phyloP scores from a whole-genome alignment of 2,888 invertebrate species.

The Nomada fucata region DNA sequence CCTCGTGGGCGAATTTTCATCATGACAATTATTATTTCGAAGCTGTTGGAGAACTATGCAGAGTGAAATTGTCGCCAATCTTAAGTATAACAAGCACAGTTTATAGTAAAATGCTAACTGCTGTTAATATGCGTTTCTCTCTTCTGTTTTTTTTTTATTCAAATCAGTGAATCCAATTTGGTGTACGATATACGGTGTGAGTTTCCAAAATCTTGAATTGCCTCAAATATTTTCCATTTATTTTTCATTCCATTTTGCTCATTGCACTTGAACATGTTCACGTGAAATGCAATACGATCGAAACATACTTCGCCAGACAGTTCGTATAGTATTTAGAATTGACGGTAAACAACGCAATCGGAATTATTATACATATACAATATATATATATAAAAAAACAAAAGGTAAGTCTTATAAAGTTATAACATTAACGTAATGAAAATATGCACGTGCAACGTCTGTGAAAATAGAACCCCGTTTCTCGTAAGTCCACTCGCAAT shows the following conservation, averaged over 20 bases:
- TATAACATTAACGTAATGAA: neutral
- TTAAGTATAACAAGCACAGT: neutral
- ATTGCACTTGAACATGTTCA: slow-evolving; percentile 11
- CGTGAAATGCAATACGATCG: slow-evolving; percentile 6
- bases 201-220: neutral
- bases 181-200: neutral
- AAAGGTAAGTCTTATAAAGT: neutral
- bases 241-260: neutral
- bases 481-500: neutral
- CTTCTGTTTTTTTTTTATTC: neutral
- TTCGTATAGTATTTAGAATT: neutral
- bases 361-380: no score
- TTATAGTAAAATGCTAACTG: neutral
- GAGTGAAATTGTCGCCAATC: neutral
- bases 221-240: neutral
- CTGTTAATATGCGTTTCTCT: neutral
- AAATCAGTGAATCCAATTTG: neutral
- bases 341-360: no score
- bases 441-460: neutral
- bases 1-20: no score
- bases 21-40: no score
- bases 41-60: neutral
- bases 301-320: neutral
- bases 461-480: neutral
- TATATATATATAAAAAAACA: neutral